Evolutionary conservation across 2,888 invertebrate species (phyloP).

Genomic region (Thysanoteuthis rhombus): DNA sequence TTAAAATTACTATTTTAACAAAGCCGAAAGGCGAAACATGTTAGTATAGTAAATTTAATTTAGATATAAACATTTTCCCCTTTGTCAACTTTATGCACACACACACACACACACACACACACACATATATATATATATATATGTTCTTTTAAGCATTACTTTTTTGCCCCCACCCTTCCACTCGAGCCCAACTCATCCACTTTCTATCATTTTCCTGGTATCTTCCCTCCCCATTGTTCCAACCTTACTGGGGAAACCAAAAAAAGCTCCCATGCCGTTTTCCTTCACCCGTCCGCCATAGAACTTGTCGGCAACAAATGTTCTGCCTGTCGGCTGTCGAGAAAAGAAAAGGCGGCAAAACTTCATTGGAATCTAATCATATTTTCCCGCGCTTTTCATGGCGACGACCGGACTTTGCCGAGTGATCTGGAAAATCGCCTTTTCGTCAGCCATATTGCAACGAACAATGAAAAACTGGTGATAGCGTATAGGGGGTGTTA

Average conservation of each 20-base stretch:
- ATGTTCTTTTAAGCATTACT: too few relatives aligned
- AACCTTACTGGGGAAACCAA: not conserved
- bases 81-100: too few relatives aligned
- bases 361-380: not conserved
- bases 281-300: not conserved
- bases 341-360: not conserved
- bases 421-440: not conserved
- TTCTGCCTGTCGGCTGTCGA: not conserved
- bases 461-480: not conserved
- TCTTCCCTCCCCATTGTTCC: not conserved
- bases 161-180: not conserved
- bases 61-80: too few relatives aligned
- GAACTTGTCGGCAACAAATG: not conserved
- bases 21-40: too few relatives aligned
- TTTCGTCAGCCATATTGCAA: not conserved
- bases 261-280: not conserved
- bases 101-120: too few relatives aligned
- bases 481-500: not conserved
- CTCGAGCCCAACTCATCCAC: not conserved
- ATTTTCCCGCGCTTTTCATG: not conserved
- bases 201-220: not conserved
- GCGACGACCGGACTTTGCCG: slow-evolving; percentile 12
- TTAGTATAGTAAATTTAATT: too few relatives aligned
- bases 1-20: too few relatives aligned
- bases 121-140: too few relatives aligned